Base-by-base conservation (phyloP, 1,140 invertebrate genomes). In the Scaptomyza montana region DNA sequence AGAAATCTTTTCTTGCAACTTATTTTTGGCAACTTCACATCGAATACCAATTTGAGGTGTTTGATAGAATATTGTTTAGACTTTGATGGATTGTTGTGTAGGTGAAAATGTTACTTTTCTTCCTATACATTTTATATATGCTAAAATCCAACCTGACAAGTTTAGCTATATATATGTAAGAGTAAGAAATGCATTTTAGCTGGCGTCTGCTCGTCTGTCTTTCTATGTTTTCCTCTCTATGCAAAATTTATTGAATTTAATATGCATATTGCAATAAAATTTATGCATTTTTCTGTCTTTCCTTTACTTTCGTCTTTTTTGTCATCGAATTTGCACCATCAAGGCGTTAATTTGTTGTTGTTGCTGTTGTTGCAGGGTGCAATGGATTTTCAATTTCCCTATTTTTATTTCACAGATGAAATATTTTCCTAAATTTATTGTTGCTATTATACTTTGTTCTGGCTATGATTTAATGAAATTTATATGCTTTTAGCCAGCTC, bases 201-300 rank as follows among this genome's bases (percentile, higher is more conserved):
- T 28, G 63, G 63, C 64, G 65, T 49, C 46, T 49, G 43, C 19
- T 9, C n/a, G 57, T 21, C 62, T 54, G 16, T 46, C 45, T 46
- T 41, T 47, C 28, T n/a, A 41, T 66, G 55, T 50, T 64, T 43
- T 8, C 33, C 51, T 53, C 49, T 49, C 50, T 33, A 45, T 45
- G 39, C 65, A 51, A 81, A 86, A 86, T 86, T 86, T 87, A 86
- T 87, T 87, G 82, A 86, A 86, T 86, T 86, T 86, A 86, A 87
- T 82, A 87, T 86, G 82, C 82, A 86, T 86, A 86, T 87, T 86
- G 82, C 72, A 76, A 74, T 68, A 67, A 78, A 81, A 81, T 81
- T 63, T 80, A 78, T 86, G 74, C 66, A 78, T 61, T 81, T 85
- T 36, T 9, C 8, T 51, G 21, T 46, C 36, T 43, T 50, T 41